Evolutionary conservation across 2,113 vertebrate species (phyloP).

Genomic region (Psittacula cyanocephala): DNA sequence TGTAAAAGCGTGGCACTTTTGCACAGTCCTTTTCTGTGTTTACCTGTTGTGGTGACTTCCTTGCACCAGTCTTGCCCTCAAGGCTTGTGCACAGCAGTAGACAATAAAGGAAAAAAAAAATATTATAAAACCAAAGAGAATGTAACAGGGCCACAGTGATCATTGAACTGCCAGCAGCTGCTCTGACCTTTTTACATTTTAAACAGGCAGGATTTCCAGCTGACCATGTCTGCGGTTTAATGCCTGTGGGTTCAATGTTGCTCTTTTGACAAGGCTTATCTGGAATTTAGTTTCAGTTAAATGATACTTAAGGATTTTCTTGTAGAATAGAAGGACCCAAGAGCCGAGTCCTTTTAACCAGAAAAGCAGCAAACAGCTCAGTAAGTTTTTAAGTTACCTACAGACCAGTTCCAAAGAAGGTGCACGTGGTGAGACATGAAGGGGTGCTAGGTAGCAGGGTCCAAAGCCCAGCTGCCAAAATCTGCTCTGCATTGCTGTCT

Average conservation of each 20-base stretch:
- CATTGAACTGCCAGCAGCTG: neutral
- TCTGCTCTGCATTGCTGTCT: neutral
- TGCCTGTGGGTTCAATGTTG: neutral
- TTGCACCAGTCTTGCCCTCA: neutral
- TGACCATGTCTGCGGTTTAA: neutral
- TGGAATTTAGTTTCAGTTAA: neutral
- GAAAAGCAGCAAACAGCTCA: neutral
- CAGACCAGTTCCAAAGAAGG: accelerated
- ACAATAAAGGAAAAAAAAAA: neutral
- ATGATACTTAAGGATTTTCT: neutral
- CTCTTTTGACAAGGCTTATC: neutral
- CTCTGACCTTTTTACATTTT: neutral
- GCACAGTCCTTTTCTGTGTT: neutral
- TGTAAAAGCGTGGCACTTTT: neutral
- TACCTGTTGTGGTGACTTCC: neutral
- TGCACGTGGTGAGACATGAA: neutral
- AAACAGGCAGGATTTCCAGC: neutral
- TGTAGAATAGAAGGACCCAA: neutral
- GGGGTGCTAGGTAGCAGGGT: neutral
- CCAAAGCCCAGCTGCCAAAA: neutral
- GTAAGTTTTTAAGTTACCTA: accelerated
- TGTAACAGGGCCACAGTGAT: neutral
- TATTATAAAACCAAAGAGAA: neutral
- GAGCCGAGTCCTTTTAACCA: neutral
- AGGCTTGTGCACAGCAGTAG: neutral